phyloP scores from a whole-genome alignment of 2,113 vertebrate genomes.

The Hystrix cristata region DNA sequence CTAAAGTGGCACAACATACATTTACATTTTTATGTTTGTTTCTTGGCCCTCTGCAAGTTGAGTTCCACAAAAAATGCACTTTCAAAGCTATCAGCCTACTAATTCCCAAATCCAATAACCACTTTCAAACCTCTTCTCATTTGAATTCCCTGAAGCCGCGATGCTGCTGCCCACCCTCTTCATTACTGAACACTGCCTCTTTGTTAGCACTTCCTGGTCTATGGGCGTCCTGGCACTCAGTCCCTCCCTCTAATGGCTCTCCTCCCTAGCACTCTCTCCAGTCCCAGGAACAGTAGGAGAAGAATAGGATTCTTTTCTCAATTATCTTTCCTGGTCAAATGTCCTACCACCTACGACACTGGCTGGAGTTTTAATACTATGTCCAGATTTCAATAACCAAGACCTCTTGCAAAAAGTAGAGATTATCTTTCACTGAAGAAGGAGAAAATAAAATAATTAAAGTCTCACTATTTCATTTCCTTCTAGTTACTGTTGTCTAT shows the following conservation, averaged over 20 bases:
- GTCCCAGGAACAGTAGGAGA: neutral
- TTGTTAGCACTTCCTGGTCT: neutral
- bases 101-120: neutral
- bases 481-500: neutral
- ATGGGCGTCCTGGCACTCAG: neutral
- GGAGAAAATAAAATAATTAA: neutral
- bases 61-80: constrained; percentile 22
- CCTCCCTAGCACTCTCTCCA: neutral
- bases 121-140: neutral
- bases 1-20: neutral
- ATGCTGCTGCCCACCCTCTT: neutral
- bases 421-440: neutral
- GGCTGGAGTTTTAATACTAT: neutral
- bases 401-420: neutral
- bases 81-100: neutral
- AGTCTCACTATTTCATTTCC: neutral
- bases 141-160: neutral
- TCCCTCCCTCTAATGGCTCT: too few species aligned
- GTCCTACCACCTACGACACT: neutral
- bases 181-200: neutral
- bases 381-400: neutral
- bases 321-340: neutral
- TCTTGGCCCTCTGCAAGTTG: neutral
- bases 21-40: neutral
- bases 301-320: neutral